A percentile compares a stretch with the other conserved stretches of the same genome.
These are phyloP conservation scores for Columba guinea DNA, from an alignment of 2,797 vertebrate species.

Conservation along the genomic window DNA sequence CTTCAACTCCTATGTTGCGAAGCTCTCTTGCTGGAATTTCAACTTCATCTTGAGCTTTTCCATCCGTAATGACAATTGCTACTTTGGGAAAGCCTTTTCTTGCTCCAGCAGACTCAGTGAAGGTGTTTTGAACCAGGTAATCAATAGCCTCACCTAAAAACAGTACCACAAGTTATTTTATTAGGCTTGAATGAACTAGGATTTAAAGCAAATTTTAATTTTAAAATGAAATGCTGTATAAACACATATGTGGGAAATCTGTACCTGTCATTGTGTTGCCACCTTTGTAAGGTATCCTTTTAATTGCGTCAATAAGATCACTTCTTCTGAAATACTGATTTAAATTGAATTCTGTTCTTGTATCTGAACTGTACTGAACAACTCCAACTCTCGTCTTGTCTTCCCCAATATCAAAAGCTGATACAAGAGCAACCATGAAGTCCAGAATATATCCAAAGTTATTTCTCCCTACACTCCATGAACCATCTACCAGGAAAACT, in stretches of 20 bases:
- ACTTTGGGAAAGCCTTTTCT: conserved; percentile 91
- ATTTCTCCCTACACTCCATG: conserved; percentile 86
- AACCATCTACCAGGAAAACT: conserved; percentile 92
- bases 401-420: conserved; percentile 90
- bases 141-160: conserved; percentile 88
- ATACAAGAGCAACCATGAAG: conserved; percentile 85
- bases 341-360: conserved; percentile 89
- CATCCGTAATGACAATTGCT: conserved; percentile 91
- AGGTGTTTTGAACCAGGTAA: conserved; percentile 84
- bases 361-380: conserved; percentile 88
- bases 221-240: neutral
- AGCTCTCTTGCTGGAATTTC: conserved; percentile 86
- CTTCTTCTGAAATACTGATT: conserved; percentile 81
- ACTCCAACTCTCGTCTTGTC: conserved; percentile 90
- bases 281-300: conserved; percentile 87
- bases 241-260: neutral
- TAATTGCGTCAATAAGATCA: conserved; percentile 86
- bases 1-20: conserved; percentile 87
- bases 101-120: conserved; percentile 85
- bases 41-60: conserved; percentile 89
- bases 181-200: neutral
- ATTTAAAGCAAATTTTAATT: neutral
- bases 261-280: conserved; percentile 91
- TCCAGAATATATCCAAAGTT: conserved; percentile 89
- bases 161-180: neutral